A percentile compares a stretch with the other conserved stretches of the same genome.
Evolutionary conservation across 2,888 invertebrate species (phyloP).

Genomic region (Cybosia mesomella): DNA sequence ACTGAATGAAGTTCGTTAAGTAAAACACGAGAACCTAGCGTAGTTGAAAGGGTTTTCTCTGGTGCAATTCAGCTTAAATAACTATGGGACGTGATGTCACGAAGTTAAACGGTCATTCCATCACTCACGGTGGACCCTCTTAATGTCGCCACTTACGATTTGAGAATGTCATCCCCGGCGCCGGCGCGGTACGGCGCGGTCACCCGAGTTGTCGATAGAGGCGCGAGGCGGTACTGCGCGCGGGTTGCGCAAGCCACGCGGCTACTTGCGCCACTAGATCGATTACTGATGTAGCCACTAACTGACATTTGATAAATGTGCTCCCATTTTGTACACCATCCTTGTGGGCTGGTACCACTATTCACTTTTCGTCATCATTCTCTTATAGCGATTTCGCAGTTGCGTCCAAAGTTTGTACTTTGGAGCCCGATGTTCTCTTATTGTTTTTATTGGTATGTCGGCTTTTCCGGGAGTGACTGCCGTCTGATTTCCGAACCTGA

Average conservation of each 20-base stretch:
- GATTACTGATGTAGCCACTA: constrained; percentile 7
- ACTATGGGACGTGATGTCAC: background rate
- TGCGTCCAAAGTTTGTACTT: too few species aligned
- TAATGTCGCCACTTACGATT: background rate
- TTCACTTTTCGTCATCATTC: background rate
- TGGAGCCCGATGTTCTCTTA: too few species aligned
- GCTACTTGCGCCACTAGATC: background rate
- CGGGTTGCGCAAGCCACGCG: constrained; percentile 2
- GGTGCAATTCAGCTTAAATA: too few species aligned
- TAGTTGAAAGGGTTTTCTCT: too few species aligned
- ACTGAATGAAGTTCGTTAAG: background rate
- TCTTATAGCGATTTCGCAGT: too few species aligned
- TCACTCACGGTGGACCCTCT: constrained; percentile 7
- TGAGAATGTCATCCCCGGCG: background rate
- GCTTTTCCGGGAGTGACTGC: too few species aligned
- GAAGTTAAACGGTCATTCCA: background rate
- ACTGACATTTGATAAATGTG: background rate
- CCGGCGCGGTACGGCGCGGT: background rate
- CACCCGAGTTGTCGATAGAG: background rate
- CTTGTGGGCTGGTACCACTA: background rate
- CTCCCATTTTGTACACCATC: background rate
- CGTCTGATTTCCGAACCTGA: too few species aligned
- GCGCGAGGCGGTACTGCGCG: background rate
- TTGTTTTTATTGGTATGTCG: too few species aligned
- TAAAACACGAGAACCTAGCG: background rate